Base-by-base conservation (phyloP, 2,797 vertebrate species). In the Thaleichthys pacificus region DNA sequence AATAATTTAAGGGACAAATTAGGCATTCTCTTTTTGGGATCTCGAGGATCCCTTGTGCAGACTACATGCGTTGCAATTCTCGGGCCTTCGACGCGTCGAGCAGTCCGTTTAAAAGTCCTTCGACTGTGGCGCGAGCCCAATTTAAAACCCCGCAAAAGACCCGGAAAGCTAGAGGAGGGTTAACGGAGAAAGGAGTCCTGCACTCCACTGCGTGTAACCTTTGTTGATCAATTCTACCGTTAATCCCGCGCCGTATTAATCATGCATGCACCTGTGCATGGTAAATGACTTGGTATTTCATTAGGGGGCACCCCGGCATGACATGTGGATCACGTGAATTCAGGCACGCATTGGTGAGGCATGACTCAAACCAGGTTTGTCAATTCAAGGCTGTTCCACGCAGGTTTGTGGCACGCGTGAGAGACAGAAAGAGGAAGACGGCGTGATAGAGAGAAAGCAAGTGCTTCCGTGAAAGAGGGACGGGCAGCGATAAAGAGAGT, bases 151-250 rank as follows among this genome's bases (percentile, higher is more conserved):
- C 72, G 77, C 82, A 32, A 14, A 69, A 78, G 73, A 67, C 79
- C 78, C 75, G 78, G 77, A 80, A 77, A 80, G 73, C 70, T 80
- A 76, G 77, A 74, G 72, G 42, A 68, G 78, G 72, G 67, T 28
- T 76, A 57, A 71, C 21, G 4, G 74, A 73, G 79, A 70, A 38
- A 4, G 26, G 66, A 72, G 72, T 63, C 67, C 64, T 2, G 69
- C 68, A 80, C 82, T 83, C 87, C 77, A 74, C 83, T 38, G 86
- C 24, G 88, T 75, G 11, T 87, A 85, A 89, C 89, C 90, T 90
- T 88, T 88, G 79, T 73, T 85, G 73, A 76, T 81, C 84, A 80
- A 79, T 21, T 76, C 51, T 51, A 42, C 80, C 68, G 77, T 61
- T 85, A 88, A 86, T 83, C 82, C 77, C 82, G 74, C 72, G 81